phyloP scores from a whole-genome alignment of 35 echinoderm and acorn worm genomes.

The Apostichopus japonicus region DNA sequence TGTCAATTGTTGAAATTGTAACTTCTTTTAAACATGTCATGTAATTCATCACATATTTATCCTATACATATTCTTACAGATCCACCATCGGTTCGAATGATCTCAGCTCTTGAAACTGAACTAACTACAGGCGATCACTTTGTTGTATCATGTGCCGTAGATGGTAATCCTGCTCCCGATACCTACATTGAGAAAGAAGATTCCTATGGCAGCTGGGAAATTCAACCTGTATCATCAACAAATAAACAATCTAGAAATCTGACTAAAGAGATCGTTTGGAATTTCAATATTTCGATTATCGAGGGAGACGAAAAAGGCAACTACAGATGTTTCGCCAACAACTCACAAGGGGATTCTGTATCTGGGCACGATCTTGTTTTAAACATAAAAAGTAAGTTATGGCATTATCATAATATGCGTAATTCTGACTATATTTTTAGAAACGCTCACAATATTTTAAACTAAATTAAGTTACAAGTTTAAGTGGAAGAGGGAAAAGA shows the following conservation, averaged over 20 bases:
- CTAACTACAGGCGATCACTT: neutral
- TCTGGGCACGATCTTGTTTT: neutral
- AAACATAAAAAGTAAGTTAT: neutral
- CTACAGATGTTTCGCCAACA: neutral
- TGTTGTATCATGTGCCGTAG: neutral
- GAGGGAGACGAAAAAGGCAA: neutral
- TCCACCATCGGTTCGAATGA: neutral
- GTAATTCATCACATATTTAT: neutral
- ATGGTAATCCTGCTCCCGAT: neutral
- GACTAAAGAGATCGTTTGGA: neutral
- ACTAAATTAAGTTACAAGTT: neutral
- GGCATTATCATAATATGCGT: neutral
- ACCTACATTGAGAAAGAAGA: neutral
- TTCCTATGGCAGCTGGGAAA: neutral
- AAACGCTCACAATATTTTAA: neutral
- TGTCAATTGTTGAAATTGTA: no score
- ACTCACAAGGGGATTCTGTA: neutral
- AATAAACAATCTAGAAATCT: neutral
- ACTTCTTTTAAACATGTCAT: no score
- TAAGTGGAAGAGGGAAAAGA: neutral
- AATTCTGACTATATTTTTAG: neutral
- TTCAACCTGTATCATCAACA: neutral
- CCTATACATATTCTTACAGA: neutral
- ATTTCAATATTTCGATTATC: neutral
- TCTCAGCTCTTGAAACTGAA: neutral